These are phyloP conservation scores for Eolophus roseicapilla DNA, from an alignment of 2,113 vertebrate genomes.

Conservation along the genomic window DNA sequence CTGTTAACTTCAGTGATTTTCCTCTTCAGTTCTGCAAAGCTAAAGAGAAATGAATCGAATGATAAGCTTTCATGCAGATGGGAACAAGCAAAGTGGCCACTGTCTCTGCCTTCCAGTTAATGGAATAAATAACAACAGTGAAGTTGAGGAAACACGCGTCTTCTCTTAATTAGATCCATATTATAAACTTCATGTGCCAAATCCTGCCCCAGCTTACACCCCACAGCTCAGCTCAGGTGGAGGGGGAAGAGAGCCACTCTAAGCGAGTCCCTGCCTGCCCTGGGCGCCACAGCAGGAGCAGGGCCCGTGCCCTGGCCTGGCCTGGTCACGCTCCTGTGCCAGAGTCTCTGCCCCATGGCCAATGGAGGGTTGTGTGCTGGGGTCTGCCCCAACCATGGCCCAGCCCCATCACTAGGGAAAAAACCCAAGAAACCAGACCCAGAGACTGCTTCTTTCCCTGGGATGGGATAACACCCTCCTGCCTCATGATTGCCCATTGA, in stretches of 20 bases:
- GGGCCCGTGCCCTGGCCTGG: neutral
- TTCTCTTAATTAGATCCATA: neutral
- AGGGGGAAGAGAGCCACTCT: neutral
- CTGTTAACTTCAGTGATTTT: slow-evolving; percentile 5
- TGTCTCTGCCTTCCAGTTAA: neutral
- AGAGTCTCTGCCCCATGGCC: accelerated
- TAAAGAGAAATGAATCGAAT: slow-evolving; percentile 17
- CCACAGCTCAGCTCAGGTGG: neutral
- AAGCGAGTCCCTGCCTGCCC: accelerated
- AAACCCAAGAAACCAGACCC: neutral
- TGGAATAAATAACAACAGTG: neutral
- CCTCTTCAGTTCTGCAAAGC: slow-evolving; percentile 11
- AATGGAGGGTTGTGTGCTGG: accelerated
- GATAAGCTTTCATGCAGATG: slow-evolving; percentile 17
- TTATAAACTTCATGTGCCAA: neutral
- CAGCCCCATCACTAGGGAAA: neutral
- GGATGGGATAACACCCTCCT: neutral
- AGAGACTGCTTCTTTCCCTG: neutral
- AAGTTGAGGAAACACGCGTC: neutral
- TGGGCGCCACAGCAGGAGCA: neutral
- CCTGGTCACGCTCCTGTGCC: accelerated
- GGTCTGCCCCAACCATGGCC: neutral
- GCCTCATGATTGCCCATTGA: neutral
- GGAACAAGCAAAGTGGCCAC: neutral
- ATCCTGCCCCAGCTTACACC: neutral